Percentiles rank a stretch among this genome's conserved stretches.
phyloP scores from a whole-genome alignment of 2,888 invertebrate species.

The Lysandra coridon region DNA sequence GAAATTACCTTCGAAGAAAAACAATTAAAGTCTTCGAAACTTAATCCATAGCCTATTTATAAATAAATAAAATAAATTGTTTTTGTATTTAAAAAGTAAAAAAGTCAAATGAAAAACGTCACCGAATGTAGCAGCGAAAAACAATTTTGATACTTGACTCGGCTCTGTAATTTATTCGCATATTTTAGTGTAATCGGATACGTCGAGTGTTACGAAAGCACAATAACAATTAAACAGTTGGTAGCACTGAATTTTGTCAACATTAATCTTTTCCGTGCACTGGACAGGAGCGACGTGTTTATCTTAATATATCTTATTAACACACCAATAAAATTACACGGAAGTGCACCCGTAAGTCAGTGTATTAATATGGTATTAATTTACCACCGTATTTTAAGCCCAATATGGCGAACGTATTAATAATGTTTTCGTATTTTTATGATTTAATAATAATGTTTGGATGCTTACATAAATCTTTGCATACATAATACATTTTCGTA shows the following conservation, averaged over 20 bases:
- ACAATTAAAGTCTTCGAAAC: neutral
- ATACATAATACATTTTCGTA: neutral
- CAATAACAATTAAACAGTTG: conserved; percentile 30
- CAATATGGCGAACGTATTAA: neutral
- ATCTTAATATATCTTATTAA: conserved; percentile 45
- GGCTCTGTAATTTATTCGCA: conserved; percentile 26
- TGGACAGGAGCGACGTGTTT: conserved; percentile 36
- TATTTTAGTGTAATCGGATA: conserved; percentile 29
- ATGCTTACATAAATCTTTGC: neutral
- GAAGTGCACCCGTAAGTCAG: conserved; percentile 12
- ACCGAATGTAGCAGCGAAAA: conserved; percentile 15
- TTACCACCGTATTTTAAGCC: conserved; percentile 1
- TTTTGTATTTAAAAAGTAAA: neutral
- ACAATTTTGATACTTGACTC: conserved; percentile 26
- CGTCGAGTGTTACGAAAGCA: conserved; percentile 9
- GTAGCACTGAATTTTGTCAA: conserved; percentile 20
- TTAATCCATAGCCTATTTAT: neutral
- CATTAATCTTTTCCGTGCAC: conserved; percentile 23
- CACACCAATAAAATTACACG: conserved; percentile 28
- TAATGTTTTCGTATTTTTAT: neutral
- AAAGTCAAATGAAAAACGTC: neutral
- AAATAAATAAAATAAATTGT: neutral
- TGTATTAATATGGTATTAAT: conserved; percentile 21
- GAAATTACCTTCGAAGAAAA: neutral
- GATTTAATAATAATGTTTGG: neutral